phyloP scores from a whole-genome alignment of 1,140 invertebrate genomes.

The Drosophila lowei region DNA sequence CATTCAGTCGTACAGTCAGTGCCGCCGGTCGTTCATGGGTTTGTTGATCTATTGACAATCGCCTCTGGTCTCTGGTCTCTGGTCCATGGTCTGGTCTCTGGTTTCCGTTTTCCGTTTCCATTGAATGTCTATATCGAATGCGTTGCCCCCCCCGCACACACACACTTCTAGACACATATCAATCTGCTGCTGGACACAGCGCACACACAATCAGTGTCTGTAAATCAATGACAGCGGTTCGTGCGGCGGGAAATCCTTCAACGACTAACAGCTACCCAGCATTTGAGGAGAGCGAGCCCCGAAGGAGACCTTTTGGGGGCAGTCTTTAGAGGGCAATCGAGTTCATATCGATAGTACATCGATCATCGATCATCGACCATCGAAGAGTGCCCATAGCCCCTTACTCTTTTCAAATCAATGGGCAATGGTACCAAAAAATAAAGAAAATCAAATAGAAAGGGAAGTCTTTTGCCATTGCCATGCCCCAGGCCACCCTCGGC shows the following conservation, averaged over 20 bases:
- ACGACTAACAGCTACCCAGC: too few relatives aligned
- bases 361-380: too few relatives aligned
- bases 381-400: background rate
- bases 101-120: slow-evolving; percentile 1
- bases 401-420: too few relatives aligned
- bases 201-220: slow-evolving; percentile 62
- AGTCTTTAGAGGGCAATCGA: too few relatives aligned
- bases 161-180: slow-evolving; percentile 39
- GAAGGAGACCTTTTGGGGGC: too few relatives aligned
- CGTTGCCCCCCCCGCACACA: slow-evolving; percentile 29
- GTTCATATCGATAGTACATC: too few relatives aligned
- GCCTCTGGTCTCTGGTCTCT: slow-evolving; percentile 6
- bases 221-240: slow-evolving; percentile 58
- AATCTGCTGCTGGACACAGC: slow-evolving; percentile 56
- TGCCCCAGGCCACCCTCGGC: background rate
- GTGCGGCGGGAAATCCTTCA: background rate
- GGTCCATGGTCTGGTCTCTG: slow-evolving; percentile 26
- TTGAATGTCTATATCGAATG: slow-evolving; percentile 57
- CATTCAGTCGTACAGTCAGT: slow-evolving; percentile 9
- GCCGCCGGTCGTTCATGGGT: slow-evolving; percentile 21
- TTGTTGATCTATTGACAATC: slow-evolving; percentile 74
- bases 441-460: slow-evolving; percentile 33
- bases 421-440: slow-evolving; percentile 11
- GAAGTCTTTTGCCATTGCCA: slow-evolving; percentile 26
- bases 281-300: too few relatives aligned